Conservation (phyloP, 2,113 vertebrate genomes). For the Sphaerodactylus townsendi region DNA sequence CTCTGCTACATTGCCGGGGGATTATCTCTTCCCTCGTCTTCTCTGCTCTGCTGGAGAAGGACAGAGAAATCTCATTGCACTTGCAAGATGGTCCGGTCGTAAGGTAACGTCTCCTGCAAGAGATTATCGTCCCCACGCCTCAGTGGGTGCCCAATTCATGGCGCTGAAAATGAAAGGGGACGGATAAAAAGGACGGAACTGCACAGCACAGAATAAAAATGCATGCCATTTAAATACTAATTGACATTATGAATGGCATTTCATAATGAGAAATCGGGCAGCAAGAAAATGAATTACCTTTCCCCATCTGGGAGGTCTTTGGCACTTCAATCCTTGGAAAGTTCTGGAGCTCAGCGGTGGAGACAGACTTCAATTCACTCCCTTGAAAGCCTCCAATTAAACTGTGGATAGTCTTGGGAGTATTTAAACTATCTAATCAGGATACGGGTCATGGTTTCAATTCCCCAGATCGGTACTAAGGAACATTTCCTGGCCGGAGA, state of each 20-base stretch:
- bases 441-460: background rate
- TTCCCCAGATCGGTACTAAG: background rate
- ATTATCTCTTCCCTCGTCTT: slow-evolving; percentile 5
- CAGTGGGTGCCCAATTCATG: background rate
- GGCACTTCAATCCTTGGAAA: background rate
- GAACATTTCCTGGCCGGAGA: background rate
- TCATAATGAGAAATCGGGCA: background rate
- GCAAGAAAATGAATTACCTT: background rate
- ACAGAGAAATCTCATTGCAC: background rate
- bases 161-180: background rate
- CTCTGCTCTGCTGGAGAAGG: slow-evolving; percentile 1
- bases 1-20: background rate
- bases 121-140: background rate
- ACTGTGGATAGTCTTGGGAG: background rate
- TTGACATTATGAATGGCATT: background rate
- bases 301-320: background rate
- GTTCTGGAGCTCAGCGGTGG: background rate
- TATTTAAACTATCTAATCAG: no score
- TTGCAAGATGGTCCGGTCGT: background rate
- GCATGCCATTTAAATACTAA: background rate
- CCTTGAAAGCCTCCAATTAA: background rate
- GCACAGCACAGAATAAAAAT: background rate
- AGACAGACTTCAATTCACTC: background rate
- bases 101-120: background rate
- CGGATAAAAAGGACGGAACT: background rate